phyloP scores from a whole-genome alignment of 2,888 invertebrate genomes.

The Watsonalla cultraria region DNA sequence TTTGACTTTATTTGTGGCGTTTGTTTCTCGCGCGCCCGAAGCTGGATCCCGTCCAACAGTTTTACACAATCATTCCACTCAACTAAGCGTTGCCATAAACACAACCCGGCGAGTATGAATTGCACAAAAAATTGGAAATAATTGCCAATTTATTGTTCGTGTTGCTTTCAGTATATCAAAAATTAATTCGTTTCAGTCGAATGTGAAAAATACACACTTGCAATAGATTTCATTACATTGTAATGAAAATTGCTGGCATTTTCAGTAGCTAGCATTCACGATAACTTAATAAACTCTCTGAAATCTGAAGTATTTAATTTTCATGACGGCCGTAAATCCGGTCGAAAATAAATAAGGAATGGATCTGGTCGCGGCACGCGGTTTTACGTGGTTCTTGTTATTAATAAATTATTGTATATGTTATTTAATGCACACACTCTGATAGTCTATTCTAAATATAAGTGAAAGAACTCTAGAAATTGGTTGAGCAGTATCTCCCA shows the following conservation, averaged over 20 bases:
- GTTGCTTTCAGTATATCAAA: slow-evolving; percentile 46
- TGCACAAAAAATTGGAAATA: slow-evolving; percentile 72
- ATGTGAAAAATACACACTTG: slow-evolving; percentile 7
- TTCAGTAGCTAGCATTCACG: background rate
- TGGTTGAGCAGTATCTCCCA: too few relatives aligned
- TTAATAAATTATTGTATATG: too few relatives aligned
- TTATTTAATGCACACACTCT: too few relatives aligned
- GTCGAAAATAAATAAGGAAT: too few relatives aligned
- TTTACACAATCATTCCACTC: slow-evolving; percentile 79
- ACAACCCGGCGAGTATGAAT: slow-evolving; percentile 73
- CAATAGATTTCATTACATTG: background rate
- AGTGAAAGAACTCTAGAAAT: too few relatives aligned
- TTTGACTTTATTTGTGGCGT: slow-evolving; percentile 74
- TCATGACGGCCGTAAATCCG: too few relatives aligned
- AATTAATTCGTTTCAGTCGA: slow-evolving; percentile 33
- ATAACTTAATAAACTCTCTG: background rate
- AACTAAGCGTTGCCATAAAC: slow-evolving; percentile 78
- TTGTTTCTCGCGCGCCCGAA: slow-evolving; percentile 58
- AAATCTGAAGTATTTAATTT: background rate
- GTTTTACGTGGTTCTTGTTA: too few relatives aligned
- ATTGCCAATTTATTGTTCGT: slow-evolving; percentile 65
- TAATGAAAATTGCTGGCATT: background rate
- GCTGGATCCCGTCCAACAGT: slow-evolving; percentile 73
- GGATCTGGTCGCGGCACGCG: too few relatives aligned
- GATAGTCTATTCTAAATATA: too few relatives aligned